These are phyloP conservation scores for Zapornia atra DNA, from an alignment of 2,113 vertebrate species.

Conservation along the genomic window DNA sequence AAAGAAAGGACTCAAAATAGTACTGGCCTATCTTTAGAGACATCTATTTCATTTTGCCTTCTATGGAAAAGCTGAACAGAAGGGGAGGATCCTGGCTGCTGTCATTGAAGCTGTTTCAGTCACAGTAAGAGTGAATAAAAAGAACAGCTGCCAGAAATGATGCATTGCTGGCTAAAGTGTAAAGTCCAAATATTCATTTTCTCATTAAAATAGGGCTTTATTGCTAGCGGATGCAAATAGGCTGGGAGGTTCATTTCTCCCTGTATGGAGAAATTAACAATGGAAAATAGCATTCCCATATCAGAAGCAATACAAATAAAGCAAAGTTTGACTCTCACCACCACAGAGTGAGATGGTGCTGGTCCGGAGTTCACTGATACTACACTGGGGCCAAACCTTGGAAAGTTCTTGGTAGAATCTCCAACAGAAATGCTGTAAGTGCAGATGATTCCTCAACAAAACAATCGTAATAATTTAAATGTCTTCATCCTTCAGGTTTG, in stretches of 20 bases:
- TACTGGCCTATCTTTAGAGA: constrained; percentile 53
- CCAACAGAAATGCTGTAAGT: neutral
- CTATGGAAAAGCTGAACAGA: constrained; percentile 70
- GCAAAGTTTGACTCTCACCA: neutral
- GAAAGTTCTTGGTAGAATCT: neutral
- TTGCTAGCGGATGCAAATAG: neutral
- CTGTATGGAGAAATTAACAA: neutral
- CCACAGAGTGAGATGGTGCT: neutral
- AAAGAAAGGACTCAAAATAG: constrained; percentile 58
- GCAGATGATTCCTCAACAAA: neutral
- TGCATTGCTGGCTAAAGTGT: constrained; percentile 14
- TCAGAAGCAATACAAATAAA: neutral
- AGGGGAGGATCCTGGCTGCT: constrained; percentile 57
- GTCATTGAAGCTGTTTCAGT: constrained; percentile 57
- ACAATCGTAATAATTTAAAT: neutral
- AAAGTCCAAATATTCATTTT: constrained; percentile 66
- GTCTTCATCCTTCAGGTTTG: neutral
- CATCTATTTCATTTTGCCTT: constrained; percentile 63
- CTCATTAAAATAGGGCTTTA: constrained; percentile 63
- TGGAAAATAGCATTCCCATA: neutral
- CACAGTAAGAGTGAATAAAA: constrained; percentile 59
- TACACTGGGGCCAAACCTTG: neutral
- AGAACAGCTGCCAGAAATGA: constrained; percentile 59
- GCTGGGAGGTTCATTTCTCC: neutral
- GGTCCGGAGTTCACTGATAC: neutral